These are phyloP conservation scores for Dicrurus megarhynchus DNA, from an alignment of 2,113 vertebrate genomes.

Conservation along the genomic window DNA sequence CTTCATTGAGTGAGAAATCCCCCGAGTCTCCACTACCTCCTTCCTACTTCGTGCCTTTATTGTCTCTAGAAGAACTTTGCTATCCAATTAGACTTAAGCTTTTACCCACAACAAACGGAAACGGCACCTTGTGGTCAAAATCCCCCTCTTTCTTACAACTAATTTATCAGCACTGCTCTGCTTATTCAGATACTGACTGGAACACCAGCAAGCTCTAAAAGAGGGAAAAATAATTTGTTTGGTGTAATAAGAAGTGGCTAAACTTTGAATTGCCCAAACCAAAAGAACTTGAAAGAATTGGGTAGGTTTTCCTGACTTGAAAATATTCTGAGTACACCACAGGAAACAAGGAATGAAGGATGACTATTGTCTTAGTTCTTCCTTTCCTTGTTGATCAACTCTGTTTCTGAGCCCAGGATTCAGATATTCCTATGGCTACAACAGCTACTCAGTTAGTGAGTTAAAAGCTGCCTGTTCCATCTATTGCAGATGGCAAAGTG, in stretches of 20 bases:
- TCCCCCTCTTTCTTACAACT: not conserved
- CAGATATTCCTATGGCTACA: not conserved
- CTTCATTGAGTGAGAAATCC: not conserved
- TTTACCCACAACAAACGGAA: not conserved
- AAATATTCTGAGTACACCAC: not conserved
- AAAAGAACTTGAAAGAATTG: not conserved
- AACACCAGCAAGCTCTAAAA: not conserved
- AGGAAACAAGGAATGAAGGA: not conserved
- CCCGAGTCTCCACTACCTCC: not conserved
- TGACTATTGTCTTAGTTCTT: not conserved
- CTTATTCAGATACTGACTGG: not conserved
- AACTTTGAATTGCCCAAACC: not conserved
- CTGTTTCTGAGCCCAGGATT: not conserved
- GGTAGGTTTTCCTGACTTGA: not conserved
- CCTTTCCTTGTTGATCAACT: not conserved
- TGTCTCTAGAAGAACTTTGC: not conserved
- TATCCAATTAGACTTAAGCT: not conserved
- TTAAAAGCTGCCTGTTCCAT: not conserved
- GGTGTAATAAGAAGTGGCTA: not conserved
- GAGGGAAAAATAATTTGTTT: not conserved
- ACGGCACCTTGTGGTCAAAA: not conserved
- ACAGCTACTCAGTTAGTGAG: not conserved
- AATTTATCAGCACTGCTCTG: not conserved
- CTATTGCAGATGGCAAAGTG: not conserved
- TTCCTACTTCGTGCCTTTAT: not conserved